Percentiles rank a stretch among this genome's conserved stretches.
Evolutionary conservation across 2,797 vertebrate genomes (phyloP).

Genomic region (Sebastes cheni): DNA sequence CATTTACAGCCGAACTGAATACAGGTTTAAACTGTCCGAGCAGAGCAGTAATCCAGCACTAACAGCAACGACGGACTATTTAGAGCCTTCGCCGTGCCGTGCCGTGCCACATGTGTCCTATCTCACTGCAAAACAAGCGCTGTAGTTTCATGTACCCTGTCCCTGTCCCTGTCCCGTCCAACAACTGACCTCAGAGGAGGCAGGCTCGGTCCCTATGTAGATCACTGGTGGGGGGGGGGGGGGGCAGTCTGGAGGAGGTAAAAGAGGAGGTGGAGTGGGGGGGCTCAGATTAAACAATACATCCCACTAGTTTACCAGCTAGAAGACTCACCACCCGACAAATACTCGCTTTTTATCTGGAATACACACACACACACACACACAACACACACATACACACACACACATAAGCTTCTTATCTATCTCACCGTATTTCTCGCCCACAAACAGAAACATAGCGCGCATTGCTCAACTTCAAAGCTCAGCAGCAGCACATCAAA

Average conservation of each 20-base stretch:
- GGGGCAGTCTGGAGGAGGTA: slow-evolving; percentile 52
- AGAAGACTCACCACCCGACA: slow-evolving; percentile 66
- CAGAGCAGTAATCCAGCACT: slow-evolving; percentile 72
- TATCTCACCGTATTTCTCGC: slow-evolving; percentile 77
- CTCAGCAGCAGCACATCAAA: slow-evolving; percentile 86
- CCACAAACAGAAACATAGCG: slow-evolving; percentile 79
- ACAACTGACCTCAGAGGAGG: slow-evolving; percentile 81
- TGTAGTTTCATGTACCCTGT: slow-evolving; percentile 68
- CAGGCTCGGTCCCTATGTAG: slow-evolving; percentile 80
- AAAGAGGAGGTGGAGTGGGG: slow-evolving; percentile 42
- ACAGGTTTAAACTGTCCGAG: slow-evolving; percentile 58
- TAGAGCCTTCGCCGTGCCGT: slow-evolving; percentile 39
- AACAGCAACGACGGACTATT: slow-evolving; percentile 27
- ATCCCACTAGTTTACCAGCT: slow-evolving; percentile 70
- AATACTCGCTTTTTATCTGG: slow-evolving; percentile 64
- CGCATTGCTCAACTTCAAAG: slow-evolving; percentile 84
- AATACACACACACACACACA: slow-evolving; percentile 29
- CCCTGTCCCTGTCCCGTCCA: slow-evolving; percentile 80
- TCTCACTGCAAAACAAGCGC: slow-evolving; percentile 48
- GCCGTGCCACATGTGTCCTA: slow-evolving; percentile 65
- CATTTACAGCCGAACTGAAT: slow-evolving; percentile 42
- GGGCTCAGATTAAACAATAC: slow-evolving; percentile 65
- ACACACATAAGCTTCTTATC: slow-evolving; percentile 74
- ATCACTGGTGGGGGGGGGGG: slow-evolving; percentile 46
- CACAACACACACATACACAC: slow-evolving; percentile 9